Evolutionary conservation across 2,797 vertebrate genomes (phyloP), one percentile per base, ranked within the genome.

Genomic region (Ptychadena robeensis): DNA sequence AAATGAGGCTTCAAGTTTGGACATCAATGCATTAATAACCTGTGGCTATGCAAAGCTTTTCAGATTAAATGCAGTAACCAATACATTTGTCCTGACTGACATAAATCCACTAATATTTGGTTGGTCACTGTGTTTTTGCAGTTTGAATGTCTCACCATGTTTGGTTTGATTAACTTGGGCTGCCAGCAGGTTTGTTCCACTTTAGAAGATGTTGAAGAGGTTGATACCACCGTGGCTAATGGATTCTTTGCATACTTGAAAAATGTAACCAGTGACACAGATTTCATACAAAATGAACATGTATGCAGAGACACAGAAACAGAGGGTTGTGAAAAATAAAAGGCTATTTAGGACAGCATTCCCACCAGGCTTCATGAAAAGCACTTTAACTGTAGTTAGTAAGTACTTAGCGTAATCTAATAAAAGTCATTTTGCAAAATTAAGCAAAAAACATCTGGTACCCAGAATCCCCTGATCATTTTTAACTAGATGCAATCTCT

Each of bases 391-490:
- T 93, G 93, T 93, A 94, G 94, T 94, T 94, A 94, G 92, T 92
- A 93, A 94, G 92, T 93, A 91, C 91, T 93, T 92, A 90, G 92
- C 90, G 90, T 94, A 94, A 94, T 94, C 93, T 94, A 94, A 94
- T 94, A 94, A 94, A 94, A 94, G 92, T 91, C 92, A 94, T 94
- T 94, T 94, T 94, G 93, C 93, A 92, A 94, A 93, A 94, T 94
- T 93, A 94, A 94, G 93, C 93, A 92, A 94, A 94, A 94, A 95
- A 94, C 94, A 94, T 95, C 94, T 95, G 93, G 92, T 94, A 93
- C 93, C 93, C 93, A 94, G 94, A 94, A 94, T 94, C 94, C 93
- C 92, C 93, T 92, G 91, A 93, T 92, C 93, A 93, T 94, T 94
- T 94, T 94, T 94, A 94, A 93, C 92, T 93, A 92, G 91, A 92